Conservation (phyloP, 2,888 invertebrate species). For the Ectemnius cavifrons region DNA sequence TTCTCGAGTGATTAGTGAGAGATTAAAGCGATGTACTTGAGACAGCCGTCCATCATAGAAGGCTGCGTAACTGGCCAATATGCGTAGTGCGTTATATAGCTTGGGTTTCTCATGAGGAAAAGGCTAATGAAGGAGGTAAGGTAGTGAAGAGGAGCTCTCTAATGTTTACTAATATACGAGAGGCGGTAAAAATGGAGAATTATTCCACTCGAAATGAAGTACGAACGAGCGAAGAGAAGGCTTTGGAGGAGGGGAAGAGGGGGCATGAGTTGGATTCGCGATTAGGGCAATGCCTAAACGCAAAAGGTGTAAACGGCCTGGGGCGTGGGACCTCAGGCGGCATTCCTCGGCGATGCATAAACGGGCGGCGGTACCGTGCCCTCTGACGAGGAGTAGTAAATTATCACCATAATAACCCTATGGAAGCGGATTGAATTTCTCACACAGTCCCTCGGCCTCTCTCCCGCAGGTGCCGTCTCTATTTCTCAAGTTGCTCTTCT, state of each 20-base stretch:
- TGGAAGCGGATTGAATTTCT: conserved; percentile 74
- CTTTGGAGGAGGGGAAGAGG: conserved; percentile 18
- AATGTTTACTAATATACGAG: too few species aligned
- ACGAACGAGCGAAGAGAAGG: conserved; percentile 12
- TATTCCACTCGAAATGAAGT: conserved; percentile 1
- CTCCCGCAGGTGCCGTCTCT: conserved; percentile 27
- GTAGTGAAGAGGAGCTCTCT: too few species aligned
- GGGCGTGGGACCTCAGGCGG: conserved; percentile 58
- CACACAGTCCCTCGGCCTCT: conserved; percentile 65
- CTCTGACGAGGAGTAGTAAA: conserved; percentile 69
- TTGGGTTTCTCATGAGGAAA: not conserved
- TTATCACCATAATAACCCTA: conserved; percentile 74
- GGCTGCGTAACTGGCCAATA: not conserved
- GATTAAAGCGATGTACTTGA: not conserved
- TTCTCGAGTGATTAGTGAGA: conserved; percentile 15
- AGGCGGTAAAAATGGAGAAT: conserved; percentile 3
- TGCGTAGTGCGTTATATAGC: not conserved
- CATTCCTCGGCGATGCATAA: conserved; percentile 65
- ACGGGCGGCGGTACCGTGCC: conserved; percentile 59
- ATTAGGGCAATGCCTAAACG: conserved; percentile 56
- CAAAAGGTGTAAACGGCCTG: conserved; percentile 61
- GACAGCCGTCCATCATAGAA: not conserved
- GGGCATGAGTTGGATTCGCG: conserved; percentile 5
- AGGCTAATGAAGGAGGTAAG: not conserved
- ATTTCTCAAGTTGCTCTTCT: conserved; percentile 39